Base-by-base conservation (phyloP, 2,888 invertebrate genomes). In the Tachina grossa region DNA sequence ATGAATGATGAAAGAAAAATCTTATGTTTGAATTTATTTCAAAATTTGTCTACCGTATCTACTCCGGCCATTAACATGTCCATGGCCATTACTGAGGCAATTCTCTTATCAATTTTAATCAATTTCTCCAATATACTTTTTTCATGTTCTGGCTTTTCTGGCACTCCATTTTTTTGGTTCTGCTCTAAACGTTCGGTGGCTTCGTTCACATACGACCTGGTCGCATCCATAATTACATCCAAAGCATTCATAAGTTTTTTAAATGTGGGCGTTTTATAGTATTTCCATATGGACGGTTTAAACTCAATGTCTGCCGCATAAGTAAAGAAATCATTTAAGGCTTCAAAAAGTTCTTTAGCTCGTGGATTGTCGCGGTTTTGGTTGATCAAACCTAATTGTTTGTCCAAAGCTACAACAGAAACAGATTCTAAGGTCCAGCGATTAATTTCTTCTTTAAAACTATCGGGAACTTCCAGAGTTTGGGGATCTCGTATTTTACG, bases 1-100 rank as follows among this genome's bases (percentile, higher is more conserved):
- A 3, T 16, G 1, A 19, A 6, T 63, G 5, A 6, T 13, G 19
- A 19, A 63, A 63, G 16, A 22, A 45, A 63, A 47, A 19, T 19
- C 10, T 0, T n/a, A 49, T 9, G 4, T 49, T 0, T 47, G 8
- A 13, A 39, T 31, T 0, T 6, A 31, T 22, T 22, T 55, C 22
- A 9, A 16, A 22, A 55, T 0, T 41, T 1, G 19, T 82, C 93
- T 92, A 97, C 96, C 79, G 96, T 96, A 90, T 96, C 96, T 31
- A 96, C 94, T 77, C 96, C 96, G 49, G 95, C 96, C 83, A 95
- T 92, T 11, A 96, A 88, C 95, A 96, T 95, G 89, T 96, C 96
- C 89, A 95, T 94, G 1, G 95, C 95, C 95, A 96, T 96, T 84
- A 95, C 93, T 4, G 94, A 90, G 1, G 96, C 96, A 9, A 95